Evolutionary conservation across 2,797 vertebrate genomes (phyloP).

Genomic region (Phrynocephalus vlangalii): DNA sequence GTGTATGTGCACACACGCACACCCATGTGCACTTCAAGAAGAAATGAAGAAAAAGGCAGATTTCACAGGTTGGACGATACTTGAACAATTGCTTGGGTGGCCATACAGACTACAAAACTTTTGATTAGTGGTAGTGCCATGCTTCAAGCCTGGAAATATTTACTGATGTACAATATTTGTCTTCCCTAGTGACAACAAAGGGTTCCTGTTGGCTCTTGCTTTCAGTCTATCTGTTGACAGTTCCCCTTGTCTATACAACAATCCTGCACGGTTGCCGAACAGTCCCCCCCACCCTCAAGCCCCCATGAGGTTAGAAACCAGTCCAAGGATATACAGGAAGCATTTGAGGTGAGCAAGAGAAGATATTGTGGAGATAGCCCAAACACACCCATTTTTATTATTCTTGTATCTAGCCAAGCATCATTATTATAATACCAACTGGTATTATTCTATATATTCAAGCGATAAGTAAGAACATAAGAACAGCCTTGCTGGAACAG

Average conservation of each 20-base stretch:
- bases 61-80: background rate
- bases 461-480: no score
- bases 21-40: background rate
- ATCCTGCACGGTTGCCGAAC: background rate
- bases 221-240: background rate
- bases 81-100: background rate
- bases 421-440: no score
- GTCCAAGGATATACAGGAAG: background rate
- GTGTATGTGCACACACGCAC: no score
- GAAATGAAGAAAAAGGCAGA: background rate
- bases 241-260: background rate
- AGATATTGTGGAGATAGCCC: background rate
- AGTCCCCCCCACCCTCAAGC: no score
- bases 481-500: no score
- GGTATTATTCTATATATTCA: no score
- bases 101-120: constrained; percentile 8
- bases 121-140: background rate
- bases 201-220: background rate
- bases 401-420: no score
- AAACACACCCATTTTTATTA: no score
- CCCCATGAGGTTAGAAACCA: background rate
- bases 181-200: background rate
- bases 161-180: background rate
- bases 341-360: no score
- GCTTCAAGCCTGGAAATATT: background rate